These are phyloP conservation scores for Aptenodytes forsteri DNA, from an alignment of 2,113 vertebrate species.

Conservation along the genomic window DNA sequence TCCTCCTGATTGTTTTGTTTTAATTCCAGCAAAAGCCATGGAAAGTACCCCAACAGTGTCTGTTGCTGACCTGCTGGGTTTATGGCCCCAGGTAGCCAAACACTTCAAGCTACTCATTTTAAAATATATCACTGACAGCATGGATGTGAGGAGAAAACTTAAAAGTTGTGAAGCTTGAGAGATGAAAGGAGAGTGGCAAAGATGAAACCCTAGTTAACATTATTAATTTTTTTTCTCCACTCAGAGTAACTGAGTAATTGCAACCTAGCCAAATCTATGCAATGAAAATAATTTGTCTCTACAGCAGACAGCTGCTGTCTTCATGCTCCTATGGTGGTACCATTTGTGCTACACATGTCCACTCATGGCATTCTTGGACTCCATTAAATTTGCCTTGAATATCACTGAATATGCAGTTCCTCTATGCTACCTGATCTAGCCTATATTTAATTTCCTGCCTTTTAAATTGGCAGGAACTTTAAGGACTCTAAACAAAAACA, in stretches of 20 bases:
- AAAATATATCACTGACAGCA: not conserved
- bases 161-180: not conserved
- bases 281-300: slow-evolving; percentile 16
- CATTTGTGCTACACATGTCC: slow-evolving; percentile 9
- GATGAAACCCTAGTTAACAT: not conserved
- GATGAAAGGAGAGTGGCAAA: not conserved
- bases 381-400: not conserved
- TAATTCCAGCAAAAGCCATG: slow-evolving; percentile 46
- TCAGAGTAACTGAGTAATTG: not conserved
- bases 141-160: not conserved
- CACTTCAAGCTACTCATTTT: slow-evolving; percentile 18
- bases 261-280: not conserved
- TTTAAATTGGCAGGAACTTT: not conserved
- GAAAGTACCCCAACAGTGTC: slow-evolving; percentile 1
- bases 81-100: slow-evolving; percentile 29
- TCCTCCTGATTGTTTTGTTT: slow-evolving; percentile 51
- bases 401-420: not conserved
- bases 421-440: not conserved
- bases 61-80: slow-evolving; percentile 36
- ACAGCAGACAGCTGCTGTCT: slow-evolving; percentile 38
- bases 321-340: slow-evolving; percentile 1
- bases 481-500: not conserved
- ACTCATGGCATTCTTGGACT: not conserved
- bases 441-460: not conserved
- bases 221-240: accelerated